Conservation (phyloP, 1,140 invertebrate species). For the Bombyx mandarina region DNA sequence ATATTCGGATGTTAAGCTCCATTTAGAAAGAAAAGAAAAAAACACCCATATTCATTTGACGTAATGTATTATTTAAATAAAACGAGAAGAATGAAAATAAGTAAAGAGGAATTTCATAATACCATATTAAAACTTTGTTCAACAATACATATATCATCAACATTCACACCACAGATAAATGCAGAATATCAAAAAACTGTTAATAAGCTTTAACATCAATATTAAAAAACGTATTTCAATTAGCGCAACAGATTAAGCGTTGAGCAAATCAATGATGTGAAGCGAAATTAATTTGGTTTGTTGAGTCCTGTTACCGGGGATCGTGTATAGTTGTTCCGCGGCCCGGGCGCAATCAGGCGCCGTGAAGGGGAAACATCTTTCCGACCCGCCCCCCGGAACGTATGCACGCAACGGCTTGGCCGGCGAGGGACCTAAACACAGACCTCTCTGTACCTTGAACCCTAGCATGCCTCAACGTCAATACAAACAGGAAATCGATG, state of each 20-base stretch:
- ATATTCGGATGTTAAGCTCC: too few relatives aligned
- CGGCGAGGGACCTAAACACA: conserved; percentile 69
- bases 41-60: too few relatives aligned
- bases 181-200: too few relatives aligned
- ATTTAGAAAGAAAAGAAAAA: too few relatives aligned
- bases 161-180: too few relatives aligned
- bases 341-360: conserved; percentile 59
- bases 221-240: conserved; percentile 13
- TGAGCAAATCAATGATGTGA: conserved; percentile 45
- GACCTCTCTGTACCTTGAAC: conserved; percentile 28
- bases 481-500: not conserved
- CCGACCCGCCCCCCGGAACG: conserved; percentile 63
- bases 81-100: too few relatives aligned
- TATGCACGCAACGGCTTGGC: conserved; percentile 76
- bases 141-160: too few relatives aligned
- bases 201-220: too few relatives aligned
- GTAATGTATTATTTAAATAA: too few relatives aligned
- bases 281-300: conserved; percentile 36
- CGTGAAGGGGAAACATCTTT: conserved; percentile 73
- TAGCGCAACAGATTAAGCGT: conserved; percentile 32
- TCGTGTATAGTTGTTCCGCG: conserved; percentile 73
- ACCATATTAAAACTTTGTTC: too few relatives aligned
- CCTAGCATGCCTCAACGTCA: not conserved
- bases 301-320: conserved; percentile 67
- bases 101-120: too few relatives aligned